Conservation (phyloP, 2,797 vertebrate species). For the Lepus oiostolus region DNA sequence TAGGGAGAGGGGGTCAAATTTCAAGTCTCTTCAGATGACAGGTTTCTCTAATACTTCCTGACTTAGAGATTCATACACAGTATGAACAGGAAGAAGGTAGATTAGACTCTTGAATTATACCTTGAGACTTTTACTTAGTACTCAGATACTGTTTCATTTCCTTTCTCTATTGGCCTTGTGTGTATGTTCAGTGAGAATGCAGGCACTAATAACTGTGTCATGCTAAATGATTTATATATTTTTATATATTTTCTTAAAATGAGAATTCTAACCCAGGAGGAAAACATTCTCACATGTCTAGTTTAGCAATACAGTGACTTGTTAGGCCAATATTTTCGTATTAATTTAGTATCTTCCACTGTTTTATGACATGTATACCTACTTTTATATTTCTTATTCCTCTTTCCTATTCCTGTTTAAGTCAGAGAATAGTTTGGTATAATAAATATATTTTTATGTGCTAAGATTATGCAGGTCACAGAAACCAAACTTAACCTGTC, state of each 20-base stretch:
- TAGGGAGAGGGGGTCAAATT: slow-evolving; percentile 36
- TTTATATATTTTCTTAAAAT: not conserved
- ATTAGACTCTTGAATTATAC: not conserved
- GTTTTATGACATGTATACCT: not conserved
- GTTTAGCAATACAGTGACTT: not conserved
- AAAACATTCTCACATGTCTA: not conserved
- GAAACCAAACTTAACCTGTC: not conserved
- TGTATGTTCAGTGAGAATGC: not conserved
- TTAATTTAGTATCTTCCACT: slow-evolving; percentile 18
- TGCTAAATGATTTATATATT: not conserved
- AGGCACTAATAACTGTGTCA: not conserved
- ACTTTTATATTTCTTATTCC: slow-evolving; percentile 14
- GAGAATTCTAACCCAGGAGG: slow-evolving; percentile 27
- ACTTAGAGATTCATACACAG: not conserved
- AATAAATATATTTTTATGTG: slow-evolving; percentile 25
- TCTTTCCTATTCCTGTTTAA: slow-evolving; percentile 50
- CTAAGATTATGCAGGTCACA: slow-evolving; percentile 34
- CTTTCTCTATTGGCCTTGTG: not conserved
- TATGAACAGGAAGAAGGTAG: not conserved
- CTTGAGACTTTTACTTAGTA: not conserved
- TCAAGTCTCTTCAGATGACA: slow-evolving; percentile 27
- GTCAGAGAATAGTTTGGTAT: not conserved
- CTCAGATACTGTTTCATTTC: not conserved
- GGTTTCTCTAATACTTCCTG: slow-evolving; percentile 35
- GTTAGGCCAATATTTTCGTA: slow-evolving; percentile 18